Conservation (phyloP, 2,113 vertebrate genomes). For the Zingel zingel region DNA sequence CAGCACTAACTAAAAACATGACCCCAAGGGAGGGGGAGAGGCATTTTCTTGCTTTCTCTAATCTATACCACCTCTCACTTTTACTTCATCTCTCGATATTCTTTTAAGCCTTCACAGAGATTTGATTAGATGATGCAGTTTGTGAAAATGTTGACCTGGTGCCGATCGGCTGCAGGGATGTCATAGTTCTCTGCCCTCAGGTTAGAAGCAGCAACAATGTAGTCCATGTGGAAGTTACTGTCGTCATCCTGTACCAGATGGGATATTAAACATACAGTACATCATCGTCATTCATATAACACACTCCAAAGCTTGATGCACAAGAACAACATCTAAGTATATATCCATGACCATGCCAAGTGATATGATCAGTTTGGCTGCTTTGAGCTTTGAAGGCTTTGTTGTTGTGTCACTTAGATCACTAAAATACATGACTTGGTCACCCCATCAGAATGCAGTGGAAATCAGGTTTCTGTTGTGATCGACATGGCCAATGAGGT, state of each 20-base stretch:
- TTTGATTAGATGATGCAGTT: background rate
- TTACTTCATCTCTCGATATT: background rate
- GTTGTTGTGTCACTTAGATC: slow-evolving; percentile 56
- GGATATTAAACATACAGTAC: slow-evolving; percentile 24
- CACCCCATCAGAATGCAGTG: slow-evolving; percentile 51
- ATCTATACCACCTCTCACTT: background rate
- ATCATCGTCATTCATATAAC: background rate
- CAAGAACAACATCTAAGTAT: background rate
- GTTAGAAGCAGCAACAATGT: slow-evolving; percentile 88
- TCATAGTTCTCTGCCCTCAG: slow-evolving; percentile 90
- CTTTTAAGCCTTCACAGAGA: background rate
- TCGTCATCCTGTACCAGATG: slow-evolving; percentile 87
- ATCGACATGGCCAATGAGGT: slow-evolving; percentile 76
- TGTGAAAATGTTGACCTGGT: slow-evolving; percentile 77
- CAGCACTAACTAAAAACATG: slow-evolving; percentile 55
- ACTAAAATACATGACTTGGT: slow-evolving; percentile 42
- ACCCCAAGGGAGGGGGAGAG: slow-evolving; percentile 41
- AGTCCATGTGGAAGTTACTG: slow-evolving; percentile 88
- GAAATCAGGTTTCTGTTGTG: slow-evolving; percentile 70
- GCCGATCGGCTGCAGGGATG: slow-evolving; percentile 83
- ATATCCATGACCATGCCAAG: slow-evolving; percentile 1
- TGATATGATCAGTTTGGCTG: background rate
- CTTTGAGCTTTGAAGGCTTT: slow-evolving; percentile 56
- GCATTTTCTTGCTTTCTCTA: slow-evolving; percentile 22
- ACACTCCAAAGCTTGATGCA: background rate